Conservation (phyloP, 2,888 invertebrate species). For the Tricholauxania praeusta region DNA sequence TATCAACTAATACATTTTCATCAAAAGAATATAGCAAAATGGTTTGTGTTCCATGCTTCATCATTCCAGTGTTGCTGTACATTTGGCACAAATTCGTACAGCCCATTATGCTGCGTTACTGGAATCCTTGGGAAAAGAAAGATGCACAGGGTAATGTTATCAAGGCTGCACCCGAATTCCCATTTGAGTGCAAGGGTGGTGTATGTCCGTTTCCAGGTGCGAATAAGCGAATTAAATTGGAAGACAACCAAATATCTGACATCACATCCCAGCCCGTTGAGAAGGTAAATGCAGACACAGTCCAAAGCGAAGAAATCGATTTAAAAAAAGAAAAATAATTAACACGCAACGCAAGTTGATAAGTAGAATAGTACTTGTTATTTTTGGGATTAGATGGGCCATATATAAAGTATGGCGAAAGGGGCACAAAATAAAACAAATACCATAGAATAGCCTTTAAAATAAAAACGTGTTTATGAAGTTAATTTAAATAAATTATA, state of each 20-base stretch:
- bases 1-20: not conserved
- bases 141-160: slow-evolving; percentile 73
- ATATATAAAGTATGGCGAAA: no score
- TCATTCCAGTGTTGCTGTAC: slow-evolving; percentile 84
- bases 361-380: no score
- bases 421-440: no score
- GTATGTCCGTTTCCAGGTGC: slow-evolving; percentile 67
- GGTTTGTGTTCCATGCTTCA: slow-evolving; percentile 89
- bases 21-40: slow-evolving; percentile 66
- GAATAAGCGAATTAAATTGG: slow-evolving; percentile 43
- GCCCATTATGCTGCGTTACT: slow-evolving; percentile 82
- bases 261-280: not conserved
- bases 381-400: no score
- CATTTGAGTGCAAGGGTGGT: slow-evolving; percentile 73
- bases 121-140: slow-evolving; percentile 84
- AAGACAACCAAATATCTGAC: not conserved
- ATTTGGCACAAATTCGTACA: slow-evolving; percentile 89
- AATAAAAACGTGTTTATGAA: no score
- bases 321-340: slow-evolving; percentile 41
- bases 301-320: slow-evolving; percentile 10
- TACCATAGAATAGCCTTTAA: no score
- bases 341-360: not conserved
- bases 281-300: not conserved
- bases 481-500: no score
- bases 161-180: slow-evolving; percentile 70